Evolutionary conservation across 2,113 vertebrate species (phyloP).

Genomic region (Etia nguti): DNA sequence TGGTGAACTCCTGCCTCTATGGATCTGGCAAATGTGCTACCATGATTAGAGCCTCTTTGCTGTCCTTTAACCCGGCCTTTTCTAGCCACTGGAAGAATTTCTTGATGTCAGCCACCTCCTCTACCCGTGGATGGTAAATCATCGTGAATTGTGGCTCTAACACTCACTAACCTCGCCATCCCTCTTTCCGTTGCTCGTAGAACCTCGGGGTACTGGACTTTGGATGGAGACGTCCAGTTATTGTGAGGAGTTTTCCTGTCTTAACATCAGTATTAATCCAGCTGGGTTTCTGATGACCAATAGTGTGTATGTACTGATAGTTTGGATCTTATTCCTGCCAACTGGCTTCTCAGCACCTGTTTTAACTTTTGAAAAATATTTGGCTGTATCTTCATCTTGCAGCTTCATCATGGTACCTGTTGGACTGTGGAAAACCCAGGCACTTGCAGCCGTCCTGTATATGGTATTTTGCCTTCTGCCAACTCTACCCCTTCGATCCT

Average conservation of each 20-base stretch:
- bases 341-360: accelerated
- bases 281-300: not conserved
- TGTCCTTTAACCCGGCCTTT: not conserved
- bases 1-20: not conserved
- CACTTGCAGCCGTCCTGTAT: not conserved
- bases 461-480: not conserved
- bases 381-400: not conserved
- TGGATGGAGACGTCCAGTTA: not conserved
- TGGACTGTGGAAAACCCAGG: not conserved
- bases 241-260: not conserved
- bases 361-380: not conserved
- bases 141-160: not conserved
- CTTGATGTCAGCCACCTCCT: not conserved
- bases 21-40: not conserved
- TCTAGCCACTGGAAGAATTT: not conserved
- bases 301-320: not conserved
- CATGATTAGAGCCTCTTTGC: not conserved
- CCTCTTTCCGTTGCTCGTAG: not conserved
- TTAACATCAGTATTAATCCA: not conserved
- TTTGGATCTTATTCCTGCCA: not conserved
- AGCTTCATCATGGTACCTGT: not conserved
- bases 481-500: not conserved
- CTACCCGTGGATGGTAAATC: not conserved
- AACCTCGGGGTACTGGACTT: not conserved
- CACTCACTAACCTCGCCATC: not conserved